Evolutionary conservation across 2,888 invertebrate genomes (phyloP).

Genomic region (Euzetes globulus): DNA sequence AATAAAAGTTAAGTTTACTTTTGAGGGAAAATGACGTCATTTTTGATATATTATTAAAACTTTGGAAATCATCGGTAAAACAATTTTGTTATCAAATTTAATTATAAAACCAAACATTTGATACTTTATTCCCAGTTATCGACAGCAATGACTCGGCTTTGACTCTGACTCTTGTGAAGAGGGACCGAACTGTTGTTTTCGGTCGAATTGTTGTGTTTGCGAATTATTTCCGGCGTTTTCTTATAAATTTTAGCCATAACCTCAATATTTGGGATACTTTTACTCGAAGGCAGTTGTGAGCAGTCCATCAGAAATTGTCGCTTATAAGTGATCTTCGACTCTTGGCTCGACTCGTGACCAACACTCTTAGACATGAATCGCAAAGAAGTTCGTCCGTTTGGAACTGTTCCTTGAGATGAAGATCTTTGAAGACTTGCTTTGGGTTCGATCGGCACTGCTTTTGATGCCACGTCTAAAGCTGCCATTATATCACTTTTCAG

Average conservation of each 20-base stretch:
- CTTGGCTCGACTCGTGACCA: too few species aligned
- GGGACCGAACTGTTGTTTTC: background rate
- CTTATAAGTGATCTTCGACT: slow-evolving; percentile 36
- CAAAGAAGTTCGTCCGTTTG: slow-evolving; percentile 13
- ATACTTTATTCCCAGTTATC: background rate
- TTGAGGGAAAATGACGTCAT: too few species aligned
- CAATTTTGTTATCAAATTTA: too few species aligned
- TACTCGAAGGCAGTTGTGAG: slow-evolving; percentile 33
- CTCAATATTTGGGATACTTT: background rate
- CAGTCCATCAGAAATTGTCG: slow-evolving; percentile 39
- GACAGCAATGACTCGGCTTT: background rate
- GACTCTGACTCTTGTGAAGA: background rate
- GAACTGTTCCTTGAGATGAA: slow-evolving; percentile 30
- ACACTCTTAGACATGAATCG: background rate
- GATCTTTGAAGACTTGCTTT: slow-evolving; percentile 15
- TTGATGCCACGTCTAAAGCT: background rate
- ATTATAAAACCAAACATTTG: too few species aligned
- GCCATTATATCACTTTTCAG: background rate
- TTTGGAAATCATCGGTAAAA: too few species aligned
- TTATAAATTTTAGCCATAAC: background rate
- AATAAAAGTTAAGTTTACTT: too few species aligned
- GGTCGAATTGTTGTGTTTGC: background rate
- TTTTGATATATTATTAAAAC: too few species aligned
- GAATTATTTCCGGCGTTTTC: slow-evolving; percentile 8
- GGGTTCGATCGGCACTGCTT: background rate